These are phyloP conservation scores for Coleophora flavipennella DNA, from an alignment of 2,888 invertebrate genomes.

Conservation along the genomic window DNA sequence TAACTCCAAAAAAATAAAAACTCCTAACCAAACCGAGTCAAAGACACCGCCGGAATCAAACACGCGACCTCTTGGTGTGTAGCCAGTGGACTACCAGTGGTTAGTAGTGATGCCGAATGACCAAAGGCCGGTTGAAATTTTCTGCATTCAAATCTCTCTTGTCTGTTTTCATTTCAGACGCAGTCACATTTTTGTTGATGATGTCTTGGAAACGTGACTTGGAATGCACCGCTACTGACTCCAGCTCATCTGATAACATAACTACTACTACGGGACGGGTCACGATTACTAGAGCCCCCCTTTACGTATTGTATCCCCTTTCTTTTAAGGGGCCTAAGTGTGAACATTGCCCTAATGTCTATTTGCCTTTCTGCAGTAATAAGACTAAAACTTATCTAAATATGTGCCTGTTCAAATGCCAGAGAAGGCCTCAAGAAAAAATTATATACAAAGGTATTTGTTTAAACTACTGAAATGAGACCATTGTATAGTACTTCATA, in stretches of 20 bases:
- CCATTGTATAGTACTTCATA: no score
- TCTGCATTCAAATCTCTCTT: no score
- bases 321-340: slow-evolving; percentile 9
- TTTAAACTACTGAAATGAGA: no score
- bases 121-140: no score
- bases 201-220: not conserved
- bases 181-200: not conserved
- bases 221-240: not conserved
- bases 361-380: slow-evolving; percentile 27
- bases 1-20: no score
- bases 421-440: not conserved
- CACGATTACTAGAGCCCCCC: not conserved
- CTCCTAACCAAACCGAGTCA: no score
- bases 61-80: no score
- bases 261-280: not conserved
- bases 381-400: slow-evolving; percentile 23
- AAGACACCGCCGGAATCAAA: no score
- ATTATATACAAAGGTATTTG: no score
- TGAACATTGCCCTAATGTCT: slow-evolving; percentile 21
- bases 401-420: slow-evolving; percentile 21
- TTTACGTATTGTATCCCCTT: not conserved
- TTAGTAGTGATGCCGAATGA: no score
- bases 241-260: not conserved
- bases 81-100: no score
- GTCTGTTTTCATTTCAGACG: not conserved